A percentile compares a stretch with the other conserved stretches of the same genome.
Conservation (phyloP, 2,113 vertebrate genomes). For the Athene noctua region DNA sequence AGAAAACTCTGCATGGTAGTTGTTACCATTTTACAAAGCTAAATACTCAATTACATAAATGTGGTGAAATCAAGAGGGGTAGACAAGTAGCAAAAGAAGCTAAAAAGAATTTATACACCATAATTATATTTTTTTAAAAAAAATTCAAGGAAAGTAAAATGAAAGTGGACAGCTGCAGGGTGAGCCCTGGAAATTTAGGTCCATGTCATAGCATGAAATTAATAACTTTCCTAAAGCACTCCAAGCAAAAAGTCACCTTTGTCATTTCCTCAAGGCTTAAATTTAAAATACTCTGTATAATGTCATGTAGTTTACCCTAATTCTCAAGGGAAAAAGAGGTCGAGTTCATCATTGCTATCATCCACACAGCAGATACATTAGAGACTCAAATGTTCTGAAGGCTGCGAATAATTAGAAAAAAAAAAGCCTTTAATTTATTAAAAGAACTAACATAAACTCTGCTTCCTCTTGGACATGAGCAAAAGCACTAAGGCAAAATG, state of each 20-base stretch:
- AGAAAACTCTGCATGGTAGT: not conserved
- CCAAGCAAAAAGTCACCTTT: not conserved
- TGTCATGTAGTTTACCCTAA: not conserved
- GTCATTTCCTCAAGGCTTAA: not conserved
- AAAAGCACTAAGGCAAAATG: slow-evolving; percentile 20
- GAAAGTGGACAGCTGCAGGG: not conserved
- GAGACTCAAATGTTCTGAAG: not conserved
- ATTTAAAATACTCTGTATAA: not conserved
- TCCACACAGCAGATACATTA: not conserved
- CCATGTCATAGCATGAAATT: not conserved
- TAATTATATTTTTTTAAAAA: not conserved
- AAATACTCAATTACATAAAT: not conserved
- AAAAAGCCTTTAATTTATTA: not conserved
- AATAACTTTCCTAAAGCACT: not conserved
- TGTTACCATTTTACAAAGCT: not conserved
- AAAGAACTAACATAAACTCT: slow-evolving; percentile 18
- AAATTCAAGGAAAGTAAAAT: not conserved
- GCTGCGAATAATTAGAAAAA: not conserved
- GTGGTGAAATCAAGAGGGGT: not conserved
- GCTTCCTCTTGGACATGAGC: slow-evolving; percentile 33
- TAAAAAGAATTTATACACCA: not conserved
- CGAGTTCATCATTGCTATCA: not conserved
- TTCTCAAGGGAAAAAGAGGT: not conserved
- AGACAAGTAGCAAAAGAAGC: not conserved
- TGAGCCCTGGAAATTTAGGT: not conserved